These are phyloP conservation scores for Clupea harengus DNA, from an alignment of 2,113 vertebrate species.

Conservation along the genomic window DNA sequence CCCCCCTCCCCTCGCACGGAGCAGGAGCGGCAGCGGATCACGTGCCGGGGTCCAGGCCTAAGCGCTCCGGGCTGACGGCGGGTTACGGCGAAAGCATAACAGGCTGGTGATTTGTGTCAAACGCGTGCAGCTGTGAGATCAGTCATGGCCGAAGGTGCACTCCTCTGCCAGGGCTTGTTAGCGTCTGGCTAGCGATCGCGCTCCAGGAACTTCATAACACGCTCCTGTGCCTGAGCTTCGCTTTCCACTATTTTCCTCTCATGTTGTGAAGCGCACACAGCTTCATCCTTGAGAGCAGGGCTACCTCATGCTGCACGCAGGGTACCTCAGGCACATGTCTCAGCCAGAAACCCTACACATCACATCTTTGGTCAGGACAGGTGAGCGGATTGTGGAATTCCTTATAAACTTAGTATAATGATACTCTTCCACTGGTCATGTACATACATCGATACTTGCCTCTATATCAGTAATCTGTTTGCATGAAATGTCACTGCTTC, in stretches of 20 bases:
- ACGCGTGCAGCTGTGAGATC: slow-evolving; percentile 40
- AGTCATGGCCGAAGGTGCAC: slow-evolving; percentile 36
- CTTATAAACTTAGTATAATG: neutral
- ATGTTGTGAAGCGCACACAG: neutral
- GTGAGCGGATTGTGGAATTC: neutral
- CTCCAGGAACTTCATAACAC: neutral
- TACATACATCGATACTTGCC: neutral
- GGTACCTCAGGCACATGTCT: too few relatives aligned
- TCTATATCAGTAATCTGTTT: neutral
- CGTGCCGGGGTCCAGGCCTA: slow-evolving; percentile 14
- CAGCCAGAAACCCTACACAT: neutral
- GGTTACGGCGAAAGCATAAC: slow-evolving; percentile 40
- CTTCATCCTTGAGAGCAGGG: neutral
- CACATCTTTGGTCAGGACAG: neutral
- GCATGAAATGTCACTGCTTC: neutral
- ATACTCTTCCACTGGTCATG: neutral
- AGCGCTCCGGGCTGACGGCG: slow-evolving; percentile 9
- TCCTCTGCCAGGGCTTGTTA: slow-evolving; percentile 33
- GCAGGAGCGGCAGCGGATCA: neutral
- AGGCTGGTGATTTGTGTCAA: slow-evolving; percentile 42
- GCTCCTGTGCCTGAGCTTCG: neutral
- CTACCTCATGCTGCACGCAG: neutral
- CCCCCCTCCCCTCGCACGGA: neutral
- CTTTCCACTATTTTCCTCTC: neutral
- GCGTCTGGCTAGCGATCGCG: slow-evolving; percentile 1